A percentile compares a stretch with the other conserved stretches of the same genome.
Conservation (phyloP, 2,888 invertebrate species). For the Sarcophaga subvicina region DNA sequence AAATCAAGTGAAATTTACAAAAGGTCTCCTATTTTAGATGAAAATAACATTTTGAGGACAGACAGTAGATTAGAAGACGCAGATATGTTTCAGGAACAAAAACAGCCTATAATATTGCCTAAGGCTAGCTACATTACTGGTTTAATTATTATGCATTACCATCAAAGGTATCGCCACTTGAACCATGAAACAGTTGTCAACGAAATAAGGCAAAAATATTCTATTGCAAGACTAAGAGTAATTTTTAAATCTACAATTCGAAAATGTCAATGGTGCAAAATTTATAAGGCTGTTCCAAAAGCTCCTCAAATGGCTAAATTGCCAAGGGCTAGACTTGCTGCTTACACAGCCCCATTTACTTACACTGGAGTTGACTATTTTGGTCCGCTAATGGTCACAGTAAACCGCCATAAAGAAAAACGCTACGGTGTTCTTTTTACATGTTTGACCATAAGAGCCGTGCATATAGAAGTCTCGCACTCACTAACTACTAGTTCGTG, state of each 20-base stretch:
- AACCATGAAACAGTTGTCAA: slow-evolving; percentile 24
- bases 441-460: slow-evolving; percentile 66
- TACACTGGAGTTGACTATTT: too few species aligned
- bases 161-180: slow-evolving; percentile 15
- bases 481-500: slow-evolving; percentile 27
- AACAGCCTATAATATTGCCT: background rate
- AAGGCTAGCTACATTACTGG: background rate
- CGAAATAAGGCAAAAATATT: slow-evolving; percentile 16
- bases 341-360: too few species aligned
- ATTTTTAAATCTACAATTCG: slow-evolving; percentile 31
- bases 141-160: slow-evolving; percentile 1
- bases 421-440: too few species aligned
- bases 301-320: too few species aligned
- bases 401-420: too few species aligned
- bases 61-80: background rate
- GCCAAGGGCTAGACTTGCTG: too few species aligned
- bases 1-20: too few species aligned
- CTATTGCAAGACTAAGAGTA: slow-evolving; percentile 31
- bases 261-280: slow-evolving; percentile 47
- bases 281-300: slow-evolving; percentile 39
- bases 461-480: slow-evolving; percentile 63
- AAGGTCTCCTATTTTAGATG: too few species aligned
- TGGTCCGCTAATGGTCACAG: too few species aligned
- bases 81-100: too few species aligned
- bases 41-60: background rate